These are phyloP conservation scores for Onthophagus taurus DNA, from an alignment of 1,140 invertebrate species.

Conservation along the genomic window DNA sequence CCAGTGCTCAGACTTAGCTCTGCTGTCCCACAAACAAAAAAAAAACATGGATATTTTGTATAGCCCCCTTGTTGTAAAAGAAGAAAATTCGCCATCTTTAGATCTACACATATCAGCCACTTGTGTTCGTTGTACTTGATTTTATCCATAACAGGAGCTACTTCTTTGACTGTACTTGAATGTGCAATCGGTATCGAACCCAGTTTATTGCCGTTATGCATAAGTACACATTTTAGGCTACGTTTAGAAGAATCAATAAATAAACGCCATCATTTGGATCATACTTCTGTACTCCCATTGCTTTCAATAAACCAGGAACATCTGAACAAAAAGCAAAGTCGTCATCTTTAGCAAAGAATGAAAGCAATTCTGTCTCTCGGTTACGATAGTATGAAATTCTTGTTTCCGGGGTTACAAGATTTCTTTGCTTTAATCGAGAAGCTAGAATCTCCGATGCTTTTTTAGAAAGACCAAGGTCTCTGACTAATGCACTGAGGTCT, in stretches of 20 bases:
- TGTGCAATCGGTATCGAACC: slow-evolving; percentile 11
- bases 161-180: slow-evolving; percentile 1
- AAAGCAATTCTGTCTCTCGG: slow-evolving; percentile 8
- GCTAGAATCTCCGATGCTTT: background rate
- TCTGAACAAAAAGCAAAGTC: slow-evolving; percentile 5
- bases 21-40: slow-evolving; percentile 20
- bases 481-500: slow-evolving; percentile 1
- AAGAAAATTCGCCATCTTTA: slow-evolving; percentile 17
- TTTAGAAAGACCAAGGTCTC: background rate
- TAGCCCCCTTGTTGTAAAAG: slow-evolving; percentile 14
- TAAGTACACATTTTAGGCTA: slow-evolving; percentile 11
- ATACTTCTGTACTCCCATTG: slow-evolving; percentile 2
- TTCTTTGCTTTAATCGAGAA: slow-evolving; percentile 4
- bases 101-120: slow-evolving; percentile 17
- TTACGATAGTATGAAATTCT: slow-evolving; percentile 9
- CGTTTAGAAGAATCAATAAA: no score
- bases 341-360: slow-evolving; percentile 7
- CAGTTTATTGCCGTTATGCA: slow-evolving; percentile 11
- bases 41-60: slow-evolving; percentile 16
- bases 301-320: slow-evolving; percentile 6
- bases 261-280: background rate
- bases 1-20: slow-evolving; percentile 16
- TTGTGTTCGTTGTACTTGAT: slow-evolving; percentile 15
- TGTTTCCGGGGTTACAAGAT: slow-evolving; percentile 1
- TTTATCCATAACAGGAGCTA: slow-evolving; percentile 1